phyloP scores from a whole-genome alignment of 2,888 invertebrate genomes.

The Mimachlamys varia region DNA sequence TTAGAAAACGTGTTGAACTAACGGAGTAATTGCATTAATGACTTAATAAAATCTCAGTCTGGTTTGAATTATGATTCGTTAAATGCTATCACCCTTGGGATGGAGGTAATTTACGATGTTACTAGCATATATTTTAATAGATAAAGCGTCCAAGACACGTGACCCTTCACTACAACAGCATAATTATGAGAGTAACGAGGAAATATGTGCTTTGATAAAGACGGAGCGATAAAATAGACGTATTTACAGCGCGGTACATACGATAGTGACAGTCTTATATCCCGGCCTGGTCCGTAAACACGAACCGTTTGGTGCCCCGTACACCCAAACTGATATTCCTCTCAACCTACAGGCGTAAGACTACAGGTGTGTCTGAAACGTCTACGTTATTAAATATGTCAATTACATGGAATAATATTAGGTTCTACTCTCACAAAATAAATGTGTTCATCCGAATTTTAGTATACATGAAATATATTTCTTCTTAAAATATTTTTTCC shows the following conservation, averaged over 20 bases:
- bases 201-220: not conserved
- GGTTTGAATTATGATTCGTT: not conserved
- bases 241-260: not conserved
- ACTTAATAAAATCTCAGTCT: not conserved
- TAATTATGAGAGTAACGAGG: not conserved
- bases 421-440: not conserved
- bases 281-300: not conserved
- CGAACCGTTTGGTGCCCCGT: constrained; percentile 6
- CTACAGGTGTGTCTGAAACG: not conserved
- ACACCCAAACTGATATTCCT: not conserved
- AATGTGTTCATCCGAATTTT: too few species aligned
- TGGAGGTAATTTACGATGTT: not conserved
- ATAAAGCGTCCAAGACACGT: not conserved
- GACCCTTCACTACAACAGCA: constrained; percentile 17
- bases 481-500: too few species aligned
- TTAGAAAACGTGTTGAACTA: not conserved
- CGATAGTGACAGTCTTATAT: not conserved
- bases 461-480: too few species aligned
- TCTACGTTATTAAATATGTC: not conserved
- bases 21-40: not conserved
- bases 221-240: not conserved
- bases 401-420: not conserved
- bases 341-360: not conserved
- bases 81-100: not conserved
- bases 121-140: not conserved